Evolutionary conservation across 2,113 vertebrate genomes (phyloP).

Genomic region (Heloderma charlesbogerti): DNA sequence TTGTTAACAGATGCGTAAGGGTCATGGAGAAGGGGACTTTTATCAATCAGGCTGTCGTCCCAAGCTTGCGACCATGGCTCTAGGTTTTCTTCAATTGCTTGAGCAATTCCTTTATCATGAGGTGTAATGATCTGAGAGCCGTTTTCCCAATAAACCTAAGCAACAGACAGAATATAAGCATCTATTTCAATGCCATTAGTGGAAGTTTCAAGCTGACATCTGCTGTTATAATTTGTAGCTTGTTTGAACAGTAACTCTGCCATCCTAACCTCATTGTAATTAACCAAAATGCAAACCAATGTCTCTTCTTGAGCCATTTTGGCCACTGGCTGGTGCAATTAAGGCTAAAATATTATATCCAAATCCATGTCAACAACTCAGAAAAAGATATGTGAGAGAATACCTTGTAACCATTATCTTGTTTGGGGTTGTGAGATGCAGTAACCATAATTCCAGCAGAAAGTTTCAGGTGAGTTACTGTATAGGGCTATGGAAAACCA

Average conservation of each 20-base stretch:
- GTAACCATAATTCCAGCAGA: conserved; percentile 98
- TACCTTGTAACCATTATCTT: conserved; percentile 99
- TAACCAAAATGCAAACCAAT: not conserved
- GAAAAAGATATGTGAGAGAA: not conserved
- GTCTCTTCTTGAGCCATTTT: not conserved
- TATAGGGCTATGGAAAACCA: conserved; percentile 85
- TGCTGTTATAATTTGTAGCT: not conserved
- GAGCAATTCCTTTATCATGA: conserved; percentile 91
- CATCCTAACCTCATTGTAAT: not conserved
- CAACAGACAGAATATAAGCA: not conserved
- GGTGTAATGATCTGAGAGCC: conserved; percentile 95
- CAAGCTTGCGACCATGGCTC: conserved; percentile 94
- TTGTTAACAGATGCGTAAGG: conserved; percentile 81
- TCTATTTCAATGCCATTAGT: not conserved
- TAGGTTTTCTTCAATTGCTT: conserved; percentile 89
- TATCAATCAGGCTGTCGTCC: conserved; percentile 81
- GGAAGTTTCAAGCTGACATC: not conserved
- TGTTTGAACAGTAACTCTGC: not conserved
- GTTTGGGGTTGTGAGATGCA: conserved; percentile 97
- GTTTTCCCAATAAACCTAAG: conserved; percentile 96
- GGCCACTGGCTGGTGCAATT: not conserved
- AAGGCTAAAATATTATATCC: not conserved
- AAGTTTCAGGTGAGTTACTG: conserved; percentile 88
- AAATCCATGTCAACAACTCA: not conserved
- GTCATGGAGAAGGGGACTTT: conserved; percentile 84